Conservation (phyloP, 2,113 vertebrate species). For the Pteropus alecto region DNA sequence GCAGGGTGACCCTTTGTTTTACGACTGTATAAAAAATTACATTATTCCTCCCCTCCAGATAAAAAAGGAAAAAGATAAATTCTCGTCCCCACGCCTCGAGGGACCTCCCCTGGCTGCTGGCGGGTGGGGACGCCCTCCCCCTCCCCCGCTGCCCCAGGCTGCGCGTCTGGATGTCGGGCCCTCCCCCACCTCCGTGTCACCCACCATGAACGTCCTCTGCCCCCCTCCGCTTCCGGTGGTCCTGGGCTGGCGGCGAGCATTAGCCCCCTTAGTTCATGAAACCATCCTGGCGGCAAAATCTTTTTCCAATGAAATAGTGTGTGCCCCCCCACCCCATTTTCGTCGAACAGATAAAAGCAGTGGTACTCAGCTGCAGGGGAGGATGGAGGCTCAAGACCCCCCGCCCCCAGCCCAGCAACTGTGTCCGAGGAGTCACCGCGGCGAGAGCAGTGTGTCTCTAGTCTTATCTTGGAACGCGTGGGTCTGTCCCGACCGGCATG, state of each 20-base stretch:
- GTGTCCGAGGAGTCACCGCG: too few species aligned
- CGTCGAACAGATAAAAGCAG: not conserved
- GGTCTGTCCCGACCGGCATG: not conserved
- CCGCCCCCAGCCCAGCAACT: not conserved
- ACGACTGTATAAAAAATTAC: not conserved
- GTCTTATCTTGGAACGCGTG: not conserved
- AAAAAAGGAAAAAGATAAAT: not conserved
- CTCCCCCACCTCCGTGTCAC: not conserved
- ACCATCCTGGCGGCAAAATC: not conserved
- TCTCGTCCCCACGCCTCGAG: not conserved
- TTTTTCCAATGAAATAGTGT: not conserved
- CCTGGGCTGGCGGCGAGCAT: not conserved
- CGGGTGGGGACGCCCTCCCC: not conserved
- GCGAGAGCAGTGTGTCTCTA: not conserved
- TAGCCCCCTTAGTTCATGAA: not conserved
- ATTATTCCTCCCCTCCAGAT: not conserved
- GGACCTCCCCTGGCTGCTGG: not conserved
- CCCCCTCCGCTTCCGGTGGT: accelerated
- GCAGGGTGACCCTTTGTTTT: not conserved
- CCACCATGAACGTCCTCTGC: not conserved
- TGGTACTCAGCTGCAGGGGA: not conserved
- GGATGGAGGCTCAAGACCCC: not conserved
- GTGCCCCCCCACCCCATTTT: not conserved
- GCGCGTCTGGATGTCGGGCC: accelerated
- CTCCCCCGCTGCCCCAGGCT: not conserved